Evolutionary conservation across 2,888 invertebrate species (phyloP), one percentile per base, ranked within the genome.

Genomic region (Notocelia uddmanniana): DNA sequence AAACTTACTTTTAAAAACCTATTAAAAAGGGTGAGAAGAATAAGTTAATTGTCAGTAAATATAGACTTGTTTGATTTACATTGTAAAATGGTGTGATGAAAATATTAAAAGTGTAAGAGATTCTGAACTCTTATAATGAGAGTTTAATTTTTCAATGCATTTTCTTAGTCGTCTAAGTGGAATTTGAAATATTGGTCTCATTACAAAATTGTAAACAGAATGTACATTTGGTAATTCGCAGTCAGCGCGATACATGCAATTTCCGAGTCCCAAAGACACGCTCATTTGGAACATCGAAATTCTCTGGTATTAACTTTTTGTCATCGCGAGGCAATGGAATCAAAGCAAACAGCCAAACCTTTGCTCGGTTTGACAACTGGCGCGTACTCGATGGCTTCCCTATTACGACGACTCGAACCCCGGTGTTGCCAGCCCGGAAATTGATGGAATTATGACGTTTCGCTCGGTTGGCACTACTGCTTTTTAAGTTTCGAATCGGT

Each of bases 401-500:
- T 76, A 80, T 68, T 74, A 75, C 76, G 73, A 74, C 67, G 72
- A 71, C 74, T 67, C 72, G 74, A 78, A 74, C 77, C 68, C 77
- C 77, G 75, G 70, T 75, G 80, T 82, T 80, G 80, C 80, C 79
- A 78, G 66, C 79, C 85, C 85, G 86, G 86, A 86, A 86, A 86
- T 86, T 85, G 86, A 83, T 80, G 82, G 78, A 83, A 83, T 83
- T 81, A 78, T 72, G 77, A 76, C 64, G 54, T 57, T 72, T 60
- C 71, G 71, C 67, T 67, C 67, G 60, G 71, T 60, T 72, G 71
- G 71, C 55, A 67, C 60, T 60, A 67, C 66, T 72, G 71, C 71
- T 67, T 67, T 66, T 72, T 67, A 52, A 71, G 67, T 72, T 72
- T 71, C 31, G 64, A 58, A 55, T 66, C 26, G 66, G 54, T 66